Evolutionary conservation across 2,113 vertebrate genomes (phyloP).

Genomic region (Arvicanthis niloticus): DNA sequence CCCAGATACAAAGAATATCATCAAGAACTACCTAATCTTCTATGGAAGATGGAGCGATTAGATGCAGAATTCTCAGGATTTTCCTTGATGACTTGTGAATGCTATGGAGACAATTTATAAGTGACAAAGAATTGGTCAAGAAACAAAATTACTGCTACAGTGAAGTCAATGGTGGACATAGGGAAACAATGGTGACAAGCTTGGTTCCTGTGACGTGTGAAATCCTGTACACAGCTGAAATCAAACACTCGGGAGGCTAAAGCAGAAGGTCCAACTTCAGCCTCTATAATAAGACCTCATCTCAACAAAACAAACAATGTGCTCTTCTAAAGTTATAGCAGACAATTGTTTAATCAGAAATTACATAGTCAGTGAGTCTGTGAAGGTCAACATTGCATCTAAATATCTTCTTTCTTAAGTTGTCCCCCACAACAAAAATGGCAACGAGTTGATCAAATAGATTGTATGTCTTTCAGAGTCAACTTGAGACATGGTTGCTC

Average conservation of each 20-base stretch:
- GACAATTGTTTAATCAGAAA: conserved; percentile 19
- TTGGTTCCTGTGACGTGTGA: background rate
- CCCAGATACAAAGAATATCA: background rate
- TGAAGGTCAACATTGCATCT: background rate
- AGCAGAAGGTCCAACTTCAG: background rate
- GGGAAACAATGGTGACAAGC: background rate
- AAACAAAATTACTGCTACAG: background rate
- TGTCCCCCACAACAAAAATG: background rate
- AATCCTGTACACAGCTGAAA: background rate
- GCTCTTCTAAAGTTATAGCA: background rate
- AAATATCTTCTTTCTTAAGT: background rate
- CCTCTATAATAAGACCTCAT: background rate
- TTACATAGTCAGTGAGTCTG: background rate
- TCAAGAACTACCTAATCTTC: background rate
- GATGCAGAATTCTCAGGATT: conserved; percentile 9
- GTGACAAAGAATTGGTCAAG: conserved; percentile 50
- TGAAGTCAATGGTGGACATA: background rate
- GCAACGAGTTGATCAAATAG: background rate
- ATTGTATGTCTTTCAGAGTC: background rate
- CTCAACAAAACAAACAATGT: background rate
- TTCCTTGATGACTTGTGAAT: conserved; percentile 52
- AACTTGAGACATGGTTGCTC: background rate
- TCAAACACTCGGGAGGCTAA: background rate
- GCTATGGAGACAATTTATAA: conserved; percentile 32
- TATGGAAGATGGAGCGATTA: background rate